Base-by-base conservation (phyloP, 2,797 vertebrate species). In the Sebastes taczanowskii region DNA sequence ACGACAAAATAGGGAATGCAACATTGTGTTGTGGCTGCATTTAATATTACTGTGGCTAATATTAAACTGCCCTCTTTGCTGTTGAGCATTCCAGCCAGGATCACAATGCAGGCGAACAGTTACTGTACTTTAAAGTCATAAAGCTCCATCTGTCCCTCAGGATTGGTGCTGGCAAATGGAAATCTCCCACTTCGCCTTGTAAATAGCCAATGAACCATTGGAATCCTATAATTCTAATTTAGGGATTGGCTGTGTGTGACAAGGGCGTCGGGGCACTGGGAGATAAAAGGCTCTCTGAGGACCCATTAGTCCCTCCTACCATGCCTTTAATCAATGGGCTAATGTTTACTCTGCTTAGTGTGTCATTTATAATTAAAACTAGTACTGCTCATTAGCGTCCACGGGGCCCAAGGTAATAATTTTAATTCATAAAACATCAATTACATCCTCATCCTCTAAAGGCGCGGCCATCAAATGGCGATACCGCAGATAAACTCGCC, bases 221-320 rank as follows among this genome's bases (percentile, higher is more conserved):
- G 78, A 91, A 95, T 86, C 85, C 92, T 94, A 93, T 95, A 94
- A 92, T 94, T 95, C 89, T 93, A 94, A 95, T 95, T 95, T 94
- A 89, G 87, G 85, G 86, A 94, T 95, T 93, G 92, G 89, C 75
- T 89, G 70, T 78, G 88, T 91, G 91, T 93, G 94, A 95, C 94
- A 94, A 93, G 93, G 92, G 90, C 85, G 77, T 88, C 89, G 63
- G 91, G 90, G 90, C 91, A 91, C 68, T 62, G 70, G 77, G 90
- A 93, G 94, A 95, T 91, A 90, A 93, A 95, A 89, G 63, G 83
- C 88, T 91, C 94, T 94, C 95, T 1, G 32, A 91, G 92, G 93
- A 84, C 90, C 91, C 91, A 95, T 96, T 95, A 95, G 91, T 94
- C 88, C 90, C 86, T 89, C 87, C 93, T 87, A 91, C 87, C 87